Base-by-base conservation (phyloP, 2,797 vertebrate species). In the Spinibarbus caldwelli region DNA sequence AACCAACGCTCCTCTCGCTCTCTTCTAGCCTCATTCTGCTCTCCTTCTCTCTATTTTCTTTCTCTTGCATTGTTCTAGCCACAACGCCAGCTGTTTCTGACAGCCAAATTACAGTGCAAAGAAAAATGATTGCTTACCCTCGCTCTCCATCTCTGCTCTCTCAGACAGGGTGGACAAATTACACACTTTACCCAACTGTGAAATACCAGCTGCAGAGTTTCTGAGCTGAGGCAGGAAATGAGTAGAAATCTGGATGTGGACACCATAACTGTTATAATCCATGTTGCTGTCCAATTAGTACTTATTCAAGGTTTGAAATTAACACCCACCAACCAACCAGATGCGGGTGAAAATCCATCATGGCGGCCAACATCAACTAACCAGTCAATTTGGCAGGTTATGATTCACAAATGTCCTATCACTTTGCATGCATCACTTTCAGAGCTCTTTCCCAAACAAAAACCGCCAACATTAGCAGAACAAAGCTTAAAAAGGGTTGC, bases 1-100 rank as follows among this genome's bases (percentile, higher is more conserved):
- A 92, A 92, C 87, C 89, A 92, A 31, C 82, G 59, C 89, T 90
- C 88, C 89, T 86, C 90, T 89, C 85, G 88, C 59, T 79, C 78
- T 54, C 31, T 82, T 57, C 34, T 52, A 87, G 83, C 62, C 72
- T 26, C 79, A 8, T 86, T 85, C 47, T 41, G 23, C 83, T 49
- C 54, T 78, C 19, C 59, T 47, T 41, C 71, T 68, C 41, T 86
- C 73, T 90, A 15, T 67, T 89, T 77, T 54, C 41, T 49, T 83
- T 57, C 93, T 93, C 91, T 88, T 90, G 93, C 89, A 96, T 93
- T 95, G 87, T 95, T 95, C 94, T 92, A 92, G 90, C 90, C 88
- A 83, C 88, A 88, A 91, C 88, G 91, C 95, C 94, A 93, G 94
- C 94, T 95, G 91, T 92, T 95, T 92, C 94, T 92, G 91, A 95